Percentiles rank a stretch among this genome's conserved stretches.
These are phyloP conservation scores for Falco biarmicus DNA, from an alignment of 2,797 vertebrate species.

Conservation along the genomic window DNA sequence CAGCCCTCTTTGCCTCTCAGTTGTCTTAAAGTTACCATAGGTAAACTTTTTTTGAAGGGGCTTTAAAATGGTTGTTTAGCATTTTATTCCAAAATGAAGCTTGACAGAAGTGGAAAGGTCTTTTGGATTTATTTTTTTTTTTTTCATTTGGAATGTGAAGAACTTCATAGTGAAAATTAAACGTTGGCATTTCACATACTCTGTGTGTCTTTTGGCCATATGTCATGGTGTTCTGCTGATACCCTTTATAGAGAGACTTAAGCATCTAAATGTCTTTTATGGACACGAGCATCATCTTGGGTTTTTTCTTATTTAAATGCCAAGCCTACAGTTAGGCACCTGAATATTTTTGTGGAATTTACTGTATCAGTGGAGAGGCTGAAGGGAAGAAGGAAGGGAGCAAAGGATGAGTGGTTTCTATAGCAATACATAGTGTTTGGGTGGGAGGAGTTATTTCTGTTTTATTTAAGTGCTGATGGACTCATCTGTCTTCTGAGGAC, in stretches of 20 bases:
- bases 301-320: neutral
- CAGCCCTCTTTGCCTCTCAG: constrained; percentile 57
- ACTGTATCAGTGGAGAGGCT: neutral
- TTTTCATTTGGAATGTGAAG: neutral
- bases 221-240: constrained; percentile 13
- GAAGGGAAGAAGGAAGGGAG: neutral
- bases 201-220: neutral
- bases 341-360: neutral
- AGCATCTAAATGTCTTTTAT: neutral
- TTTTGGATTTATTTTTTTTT: neutral
- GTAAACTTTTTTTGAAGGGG: neutral
- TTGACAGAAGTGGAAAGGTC: neutral
- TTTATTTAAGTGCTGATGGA: neutral
- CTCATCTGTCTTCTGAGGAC: neutral
- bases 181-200: neutral
- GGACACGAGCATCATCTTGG: neutral
- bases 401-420: neutral
- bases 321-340: neutral
- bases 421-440: neutral
- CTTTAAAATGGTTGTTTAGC: neutral
- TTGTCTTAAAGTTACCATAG: neutral
- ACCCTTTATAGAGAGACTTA: constrained; percentile 7
- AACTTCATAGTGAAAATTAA: neutral
- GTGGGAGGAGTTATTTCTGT: neutral
- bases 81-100: neutral